Conservation (phyloP, 37 sponge, comb jelly and placozoan genomes). For the Oscarella lobularis region DNA sequence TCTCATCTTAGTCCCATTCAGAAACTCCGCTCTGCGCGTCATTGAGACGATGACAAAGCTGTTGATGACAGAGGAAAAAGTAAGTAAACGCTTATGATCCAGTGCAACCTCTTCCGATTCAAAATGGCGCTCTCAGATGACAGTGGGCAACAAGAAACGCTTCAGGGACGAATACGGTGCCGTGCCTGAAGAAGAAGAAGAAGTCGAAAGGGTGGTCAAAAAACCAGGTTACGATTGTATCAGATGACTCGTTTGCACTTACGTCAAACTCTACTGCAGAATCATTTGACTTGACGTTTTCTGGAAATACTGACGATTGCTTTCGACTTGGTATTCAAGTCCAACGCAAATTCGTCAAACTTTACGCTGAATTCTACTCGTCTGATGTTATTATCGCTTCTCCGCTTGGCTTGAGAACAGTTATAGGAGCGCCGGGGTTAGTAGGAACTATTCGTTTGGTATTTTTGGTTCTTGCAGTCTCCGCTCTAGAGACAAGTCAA, state of each 20-base stretch:
- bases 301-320: slow-evolving; percentile 93
- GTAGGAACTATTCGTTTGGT: background rate
- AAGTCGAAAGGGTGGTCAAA: background rate
- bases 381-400: slow-evolving; percentile 94
- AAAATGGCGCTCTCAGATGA: too few species aligned
- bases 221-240: background rate
- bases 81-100: too few species aligned
- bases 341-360: slow-evolving; percentile 43
- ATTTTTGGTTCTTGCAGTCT: background rate
- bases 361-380: slow-evolving; percentile 80
- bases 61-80: slow-evolving; percentile 45
- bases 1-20: slow-evolving; percentile 83
- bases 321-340: slow-evolving; percentile 81
- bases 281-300: slow-evolving; percentile 55
- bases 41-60: slow-evolving; percentile 38
- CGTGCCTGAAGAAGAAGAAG: slow-evolving; percentile 10
- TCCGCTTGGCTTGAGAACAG: slow-evolving; percentile 83
- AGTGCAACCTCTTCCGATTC: too few species aligned
- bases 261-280: slow-evolving; percentile 7
- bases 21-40: slow-evolving; percentile 53
- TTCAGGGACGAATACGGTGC: slow-evolving; percentile 51
- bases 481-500: slow-evolving; percentile 52
- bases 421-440: slow-evolving; percentile 72
- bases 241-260: background rate
- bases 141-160: slow-evolving; percentile 43